Evolutionary conservation across 2,797 vertebrate genomes (phyloP).

Genomic region (Meriones psammophilus): DNA sequence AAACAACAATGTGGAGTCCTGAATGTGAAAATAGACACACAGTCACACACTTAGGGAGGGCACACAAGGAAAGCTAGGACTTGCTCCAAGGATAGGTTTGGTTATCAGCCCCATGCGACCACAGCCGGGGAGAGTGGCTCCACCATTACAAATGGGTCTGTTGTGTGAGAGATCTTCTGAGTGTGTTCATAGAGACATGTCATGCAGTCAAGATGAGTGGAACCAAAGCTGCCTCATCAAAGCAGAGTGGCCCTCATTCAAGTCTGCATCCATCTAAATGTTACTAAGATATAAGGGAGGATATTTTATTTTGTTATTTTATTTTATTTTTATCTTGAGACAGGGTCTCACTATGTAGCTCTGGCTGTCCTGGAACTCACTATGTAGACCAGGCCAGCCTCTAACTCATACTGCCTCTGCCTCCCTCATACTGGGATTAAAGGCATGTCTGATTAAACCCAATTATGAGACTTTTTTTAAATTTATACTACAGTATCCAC

Average conservation of each 20-base stretch:
- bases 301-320: neutral
- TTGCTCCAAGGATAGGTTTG: conserved; percentile 95
- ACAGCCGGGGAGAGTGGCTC: neutral
- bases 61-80: conserved; percentile 98
- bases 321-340: neutral
- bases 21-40: neutral
- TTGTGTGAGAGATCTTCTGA: conserved; percentile 86
- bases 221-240: conserved; percentile 91
- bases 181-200: conserved; percentile 88
- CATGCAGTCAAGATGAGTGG: conserved; percentile 93
- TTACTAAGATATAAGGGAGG: neutral
- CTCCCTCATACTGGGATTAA: neutral
- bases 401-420: neutral
- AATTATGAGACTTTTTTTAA: neutral
- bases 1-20: neutral
- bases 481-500: neutral
- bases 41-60: conserved; percentile 86
- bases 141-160: conserved; percentile 93
- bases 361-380: neutral
- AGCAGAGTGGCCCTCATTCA: conserved; percentile 86
- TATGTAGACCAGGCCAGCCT: neutral
- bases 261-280: neutral
- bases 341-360: neutral
- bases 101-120: conserved; percentile 92
- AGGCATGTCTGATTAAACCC: neutral